A percentile compares a stretch with the other conserved stretches of the same genome.
phyloP scores from a whole-genome alignment of 2,888 invertebrate species.

The Lymantria dispar region DNA sequence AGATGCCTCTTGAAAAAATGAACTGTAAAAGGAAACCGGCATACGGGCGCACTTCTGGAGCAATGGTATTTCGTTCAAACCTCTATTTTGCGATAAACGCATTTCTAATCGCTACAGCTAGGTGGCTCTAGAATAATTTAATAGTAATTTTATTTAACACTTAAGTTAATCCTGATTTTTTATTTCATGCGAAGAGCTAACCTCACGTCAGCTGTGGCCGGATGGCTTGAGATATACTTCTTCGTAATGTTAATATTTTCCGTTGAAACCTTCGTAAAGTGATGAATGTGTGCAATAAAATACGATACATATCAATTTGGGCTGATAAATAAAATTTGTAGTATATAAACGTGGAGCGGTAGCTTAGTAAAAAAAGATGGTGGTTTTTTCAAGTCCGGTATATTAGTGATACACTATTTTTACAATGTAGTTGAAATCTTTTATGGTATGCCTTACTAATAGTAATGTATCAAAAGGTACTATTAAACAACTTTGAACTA shows the following conservation, averaged over 20 bases:
- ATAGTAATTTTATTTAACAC: slow-evolving; percentile 24
- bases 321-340: slow-evolving; percentile 64
- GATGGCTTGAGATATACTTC: slow-evolving; percentile 55
- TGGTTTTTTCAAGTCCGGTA: slow-evolving; percentile 53
- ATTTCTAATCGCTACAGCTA: slow-evolving; percentile 50
- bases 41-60: slow-evolving; percentile 60
- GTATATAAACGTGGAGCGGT: slow-evolving; percentile 64
- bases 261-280: slow-evolving; percentile 53
- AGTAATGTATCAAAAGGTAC: slow-evolving; percentile 53
- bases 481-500: slow-evolving; percentile 15
- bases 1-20: slow-evolving; percentile 92
- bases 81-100: slow-evolving; percentile 47
- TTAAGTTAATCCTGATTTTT: slow-evolving; percentile 44
- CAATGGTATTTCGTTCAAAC: slow-evolving; percentile 41
- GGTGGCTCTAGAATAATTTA: slow-evolving; percentile 57
- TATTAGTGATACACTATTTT: slow-evolving; percentile 72
- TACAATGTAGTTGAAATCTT: slow-evolving; percentile 59
- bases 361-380: slow-evolving; percentile 63
- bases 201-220: slow-evolving; percentile 75
- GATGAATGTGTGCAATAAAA: slow-evolving; percentile 75
- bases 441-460: slow-evolving; percentile 73
- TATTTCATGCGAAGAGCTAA: slow-evolving; percentile 51
- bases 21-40: slow-evolving; percentile 88
- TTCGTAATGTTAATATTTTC: slow-evolving; percentile 49
- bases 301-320: slow-evolving; percentile 81